Evolutionary conservation across 2,888 invertebrate species (phyloP), one percentile per base, ranked within the genome.

Genomic region (Aphodius granarius): DNA sequence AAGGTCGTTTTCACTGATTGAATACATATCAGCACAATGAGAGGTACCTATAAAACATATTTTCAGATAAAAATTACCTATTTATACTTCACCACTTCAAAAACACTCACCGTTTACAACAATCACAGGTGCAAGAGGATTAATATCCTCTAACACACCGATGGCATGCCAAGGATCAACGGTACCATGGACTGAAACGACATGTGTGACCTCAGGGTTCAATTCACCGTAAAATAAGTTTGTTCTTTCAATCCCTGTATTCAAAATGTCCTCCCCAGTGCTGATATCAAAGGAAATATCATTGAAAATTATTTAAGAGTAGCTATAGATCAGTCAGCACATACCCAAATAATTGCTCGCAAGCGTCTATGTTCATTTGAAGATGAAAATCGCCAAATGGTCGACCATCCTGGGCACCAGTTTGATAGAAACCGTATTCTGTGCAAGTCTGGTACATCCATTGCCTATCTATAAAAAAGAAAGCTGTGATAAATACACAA

Each of bases 131-230:
- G 82, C 78, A n/a, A 78, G 74, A 22, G 74, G 72, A 70, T 78
- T 78, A 2, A 75, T 78, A 80, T 89, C 88, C 80, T 89, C 84
- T 15, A 89, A 82, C 19, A 91, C 83, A 5, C 91, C 88, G 1
- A 91, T 83, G 23, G 85, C 85, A 80, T 90, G 89, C 89, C 91
- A 91, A 0, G 91, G 91, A 83, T 92, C 91, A 71, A 90, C 82
- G 62, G 89, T 88, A 3, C 78, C 78, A 70, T 78, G 73, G 22
- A 78, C 78, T 1, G 73, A 77, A 66, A 78, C 77, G 2, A 77
- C 71, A 20, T 77, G 73, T 13, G 75, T 75, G 13, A 78, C 71
- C 65, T 75, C 71, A 3, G 77, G 77, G 17, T 72, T 62, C 20
- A 77, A 65, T n/a, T 68, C 72, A 0, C 77, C 78, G 21, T 78